A percentile compares a stretch with the other conserved stretches of the same genome.
Evolutionary conservation across 2,888 invertebrate species (phyloP).

Genomic region (Altica lythri): DNA sequence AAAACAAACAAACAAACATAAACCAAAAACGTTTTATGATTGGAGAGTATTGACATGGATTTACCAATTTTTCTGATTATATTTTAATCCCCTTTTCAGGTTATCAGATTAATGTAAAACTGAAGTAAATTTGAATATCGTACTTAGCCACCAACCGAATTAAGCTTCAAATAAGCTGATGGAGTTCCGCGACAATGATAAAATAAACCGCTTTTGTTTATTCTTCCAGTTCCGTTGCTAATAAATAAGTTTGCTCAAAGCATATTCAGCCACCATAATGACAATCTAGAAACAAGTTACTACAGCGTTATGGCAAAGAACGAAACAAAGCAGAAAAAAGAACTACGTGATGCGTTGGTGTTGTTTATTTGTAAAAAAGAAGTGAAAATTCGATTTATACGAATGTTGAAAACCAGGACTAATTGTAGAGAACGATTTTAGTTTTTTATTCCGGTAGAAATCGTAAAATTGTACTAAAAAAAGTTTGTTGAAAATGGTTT

Average conservation of each 20-base stretch:
- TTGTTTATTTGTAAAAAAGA: constrained; percentile 31
- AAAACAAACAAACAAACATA: too few species aligned
- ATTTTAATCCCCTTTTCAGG: too few species aligned
- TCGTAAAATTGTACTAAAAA: too few species aligned
- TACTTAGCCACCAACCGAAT: too few species aligned
- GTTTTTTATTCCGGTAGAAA: not conserved
- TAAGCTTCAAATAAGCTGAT: too few species aligned
- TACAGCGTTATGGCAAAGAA: constrained; percentile 17
- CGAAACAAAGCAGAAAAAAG: constrained; percentile 22
- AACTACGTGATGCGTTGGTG: constrained; percentile 26
- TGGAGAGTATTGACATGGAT: too few species aligned
- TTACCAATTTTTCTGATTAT: too few species aligned
- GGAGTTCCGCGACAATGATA: too few species aligned
- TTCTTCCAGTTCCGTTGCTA: constrained; percentile 17
- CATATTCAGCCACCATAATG: constrained; percentile 27
- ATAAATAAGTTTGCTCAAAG: constrained; percentile 26
- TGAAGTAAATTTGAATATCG: too few species aligned
- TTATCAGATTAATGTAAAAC: too few species aligned
- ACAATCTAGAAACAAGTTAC: constrained; percentile 25
- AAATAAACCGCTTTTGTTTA: constrained; percentile 17
- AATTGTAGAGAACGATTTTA: constrained; percentile 48
- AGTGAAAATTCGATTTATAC: constrained; percentile 52
- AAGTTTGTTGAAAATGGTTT: too few species aligned
- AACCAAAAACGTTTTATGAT: too few species aligned
- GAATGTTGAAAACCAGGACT: constrained; percentile 54